Evolutionary conservation across 2,113 vertebrate genomes (phyloP).

Genomic region (Indri indri): DNA sequence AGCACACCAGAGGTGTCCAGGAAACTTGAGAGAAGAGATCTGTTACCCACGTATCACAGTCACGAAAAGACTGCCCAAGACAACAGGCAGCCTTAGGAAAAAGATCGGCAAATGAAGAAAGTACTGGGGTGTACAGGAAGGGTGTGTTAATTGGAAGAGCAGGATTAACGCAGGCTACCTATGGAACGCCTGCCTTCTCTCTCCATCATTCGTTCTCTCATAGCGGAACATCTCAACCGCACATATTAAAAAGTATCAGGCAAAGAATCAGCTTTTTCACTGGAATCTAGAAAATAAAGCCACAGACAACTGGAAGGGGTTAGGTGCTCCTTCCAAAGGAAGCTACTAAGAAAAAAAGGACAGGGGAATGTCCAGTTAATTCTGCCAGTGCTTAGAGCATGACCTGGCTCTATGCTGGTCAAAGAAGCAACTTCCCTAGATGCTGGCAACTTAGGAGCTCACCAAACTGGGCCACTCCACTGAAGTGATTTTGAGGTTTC

Average conservation of each 20-base stretch:
- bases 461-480: background rate
- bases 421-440: background rate
- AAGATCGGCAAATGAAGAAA: background rate
- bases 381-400: accelerated
- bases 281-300: background rate
- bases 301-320: background rate
- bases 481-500: background rate
- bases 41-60: background rate
- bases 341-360: background rate
- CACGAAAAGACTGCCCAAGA: background rate
- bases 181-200: background rate
- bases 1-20: background rate
- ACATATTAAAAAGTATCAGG: background rate
- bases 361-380: background rate
- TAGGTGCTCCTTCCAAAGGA: background rate
- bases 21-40: background rate
- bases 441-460: accelerated
- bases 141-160: too few relatives aligned
- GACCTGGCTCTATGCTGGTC: accelerated
- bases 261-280: background rate
- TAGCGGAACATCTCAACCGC: background rate
- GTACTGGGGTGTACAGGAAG: background rate
- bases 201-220: background rate
- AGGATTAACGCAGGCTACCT: background rate
- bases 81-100: background rate